Percentiles rank a stretch among this genome's conserved stretches.
phyloP scores from a whole-genome alignment of 2,888 invertebrate species.

The Diachrysia chrysitis region DNA sequence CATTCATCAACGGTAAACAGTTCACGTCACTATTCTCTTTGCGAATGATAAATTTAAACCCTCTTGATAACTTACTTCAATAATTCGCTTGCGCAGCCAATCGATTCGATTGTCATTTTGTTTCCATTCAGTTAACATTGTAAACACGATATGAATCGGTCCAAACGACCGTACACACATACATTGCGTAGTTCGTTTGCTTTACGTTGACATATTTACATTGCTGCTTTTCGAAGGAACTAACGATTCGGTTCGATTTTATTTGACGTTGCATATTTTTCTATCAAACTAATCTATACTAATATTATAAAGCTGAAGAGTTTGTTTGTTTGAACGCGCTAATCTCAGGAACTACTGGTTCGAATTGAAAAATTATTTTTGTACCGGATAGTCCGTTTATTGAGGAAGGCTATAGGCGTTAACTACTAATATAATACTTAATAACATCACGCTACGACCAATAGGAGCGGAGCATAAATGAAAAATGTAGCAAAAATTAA shows the following conservation, averaged over 20 bases:
- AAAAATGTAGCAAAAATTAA: no score
- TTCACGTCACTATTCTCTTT: conserved; percentile 5
- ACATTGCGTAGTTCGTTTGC: conserved; percentile 44
- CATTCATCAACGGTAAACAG: conserved; percentile 11
- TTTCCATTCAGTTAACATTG: conserved; percentile 49
- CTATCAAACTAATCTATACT: no score
- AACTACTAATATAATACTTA: no score
- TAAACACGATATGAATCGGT: conserved; percentile 47
- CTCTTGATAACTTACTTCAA: conserved; percentile 21
- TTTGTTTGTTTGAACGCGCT: no score
- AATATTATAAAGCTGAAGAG: no score
- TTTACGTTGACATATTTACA: conserved; percentile 37
- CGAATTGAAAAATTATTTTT: no score
- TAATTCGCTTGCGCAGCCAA: conserved; percentile 49
- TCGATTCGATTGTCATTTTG: conserved; percentile 46
- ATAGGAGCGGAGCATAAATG: no score
- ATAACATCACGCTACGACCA: no score
- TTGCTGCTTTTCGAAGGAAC: conserved; percentile 18
- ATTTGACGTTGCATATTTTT: background rate
- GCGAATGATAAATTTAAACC: conserved; percentile 13
- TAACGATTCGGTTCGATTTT: background rate
- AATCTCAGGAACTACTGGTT: no score
- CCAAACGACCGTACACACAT: conserved; percentile 27
- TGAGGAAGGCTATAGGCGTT: no score
- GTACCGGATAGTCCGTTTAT: no score